Base-by-base conservation (phyloP, 2,113 vertebrate species). In the Psilopsiagon aymara region DNA sequence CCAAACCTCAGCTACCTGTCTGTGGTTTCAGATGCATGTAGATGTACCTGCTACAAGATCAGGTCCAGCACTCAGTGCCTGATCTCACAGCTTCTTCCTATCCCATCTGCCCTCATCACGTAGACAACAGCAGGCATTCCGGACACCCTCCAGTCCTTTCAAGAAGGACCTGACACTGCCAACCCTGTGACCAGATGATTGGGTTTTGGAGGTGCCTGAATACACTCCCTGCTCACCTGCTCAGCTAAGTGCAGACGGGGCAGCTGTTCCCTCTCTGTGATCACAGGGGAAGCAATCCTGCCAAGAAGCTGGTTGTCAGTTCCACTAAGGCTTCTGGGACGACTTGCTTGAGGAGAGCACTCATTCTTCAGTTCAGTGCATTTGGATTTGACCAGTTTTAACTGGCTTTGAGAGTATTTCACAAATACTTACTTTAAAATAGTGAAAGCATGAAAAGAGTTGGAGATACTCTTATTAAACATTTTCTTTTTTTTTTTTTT, bases 51-150 rank as follows among this genome's bases (percentile, higher is more conserved):
- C 70, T 49, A 2, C 3, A 47, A 28, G 60, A 70, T 28, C 66
- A 75, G 64, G 44, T 47, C 62, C 67, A 88, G 67, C 44, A 64
- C 51, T 25, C 67, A 52, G 62, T n/a, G 70, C 57, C 53, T 52
- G 53, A 24, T 80, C 79, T 92, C 71, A 60, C 23, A 88, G 49
- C 52, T 35, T 66, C 53, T 75, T 73, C 57, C 62, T 43, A 25
- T 24, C 57, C 85, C 44, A 53, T 86, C 78, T 93, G 84, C 46
- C 57, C 63, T 64, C 44, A 35, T 43, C 84, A 24, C 2, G 3
- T 8, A 68, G 90, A 86, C 75, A 92, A 79, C 90, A 95, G 88
- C 94, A 91, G 87, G 92, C 86, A 93, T 67, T 82, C 44, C 85
- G 85, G 33, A 51, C 68, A 90, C 63, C 79, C 71, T 67, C 1